Evolutionary conservation across 2,797 vertebrate genomes (phyloP), one percentile per base, ranked within the genome.

Genomic region (Spondyliosoma cantharus): DNA sequence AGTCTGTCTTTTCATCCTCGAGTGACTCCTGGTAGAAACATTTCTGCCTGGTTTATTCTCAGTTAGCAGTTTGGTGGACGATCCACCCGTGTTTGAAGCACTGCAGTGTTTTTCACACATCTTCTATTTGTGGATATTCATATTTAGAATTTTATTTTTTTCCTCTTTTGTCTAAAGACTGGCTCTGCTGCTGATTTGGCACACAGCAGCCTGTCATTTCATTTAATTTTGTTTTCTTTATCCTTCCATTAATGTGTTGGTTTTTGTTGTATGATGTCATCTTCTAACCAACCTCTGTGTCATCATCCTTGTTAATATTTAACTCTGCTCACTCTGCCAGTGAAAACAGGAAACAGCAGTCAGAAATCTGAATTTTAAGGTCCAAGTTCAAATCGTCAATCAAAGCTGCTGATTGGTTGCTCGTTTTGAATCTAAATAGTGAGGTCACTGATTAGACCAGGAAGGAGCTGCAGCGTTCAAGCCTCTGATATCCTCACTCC

Each of bases 221-320:
- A 0, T 64, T 64, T 57, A 5, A 25, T 62, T 77, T 85, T 71
- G 16, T 63, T 45, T 76, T 43, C 1, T 62, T 27, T 52, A 48
- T 46, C 3, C 5, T 5, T 19, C 25, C 4, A 2, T 59, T 19
- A 19, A 6, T 7, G 6, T 49, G 19, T 60, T 53, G 43, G 8
- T 45, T 78, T 78, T 81, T 77, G 82, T 70, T 17, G 49, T 74
- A 65, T 64, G 56, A 88, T 78, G 78, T 87, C 83, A 84, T 74
- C 59, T 24, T 59, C 32, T 7, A 50, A 46, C 29, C 60, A 58
- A 3, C 24, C 64, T 61, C 50, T 67, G 25, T 69, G 25, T 75
- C 70, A 73, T 74, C 32, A 27, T 32, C 65, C 15, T 53, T 42
- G 89, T 91, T 93, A 91, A 94, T 92, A 61, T 89, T 92, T 63